Percentiles rank a stretch among this genome's conserved stretches.
These are phyloP conservation scores for Tauraco hartlaubi DNA, from an alignment of 2,797 vertebrate species.

Conservation along the genomic window DNA sequence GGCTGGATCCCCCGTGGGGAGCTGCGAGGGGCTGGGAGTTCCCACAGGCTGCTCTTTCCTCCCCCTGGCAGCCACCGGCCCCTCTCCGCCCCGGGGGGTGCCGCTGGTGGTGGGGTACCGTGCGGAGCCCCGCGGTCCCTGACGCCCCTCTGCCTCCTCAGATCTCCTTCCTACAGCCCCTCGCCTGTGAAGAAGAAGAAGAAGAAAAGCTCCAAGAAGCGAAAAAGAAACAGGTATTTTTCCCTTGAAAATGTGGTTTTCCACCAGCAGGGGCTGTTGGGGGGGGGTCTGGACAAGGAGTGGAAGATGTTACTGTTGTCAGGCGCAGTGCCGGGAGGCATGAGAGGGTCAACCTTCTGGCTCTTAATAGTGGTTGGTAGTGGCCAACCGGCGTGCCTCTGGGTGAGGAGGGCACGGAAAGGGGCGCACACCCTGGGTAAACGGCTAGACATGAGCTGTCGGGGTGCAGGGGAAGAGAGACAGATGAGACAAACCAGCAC, in stretches of 20 bases:
- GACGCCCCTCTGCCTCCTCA: slow-evolving; percentile 41
- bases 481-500: rapidly evolving
- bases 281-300: background rate
- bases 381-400: rapidly evolving
- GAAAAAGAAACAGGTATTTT: slow-evolving; percentile 90
- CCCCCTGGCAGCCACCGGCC: too few species aligned
- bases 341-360: background rate
- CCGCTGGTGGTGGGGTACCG: rapidly evolving
- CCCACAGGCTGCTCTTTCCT: too few species aligned
- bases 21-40: background rate
- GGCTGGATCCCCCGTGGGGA: rapidly evolving
- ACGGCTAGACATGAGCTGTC: background rate
- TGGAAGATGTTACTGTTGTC: rapidly evolving
- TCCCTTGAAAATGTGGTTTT: background rate
- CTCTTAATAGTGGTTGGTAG: background rate
- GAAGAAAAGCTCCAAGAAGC: slow-evolving; percentile 95
- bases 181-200: slow-evolving; percentile 94
- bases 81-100: rapidly evolving
- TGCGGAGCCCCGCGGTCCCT: background rate
- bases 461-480: background rate
- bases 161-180: slow-evolving; percentile 91
- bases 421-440: background rate
- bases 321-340: rapidly evolving
- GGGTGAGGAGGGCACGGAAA: rapidly evolving
- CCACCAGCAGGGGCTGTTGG: rapidly evolving